Percentiles rank a stretch among this genome's conserved stretches.
phyloP scores from a whole-genome alignment of 2,888 invertebrate genomes.

The Eupithecia centaureata region DNA sequence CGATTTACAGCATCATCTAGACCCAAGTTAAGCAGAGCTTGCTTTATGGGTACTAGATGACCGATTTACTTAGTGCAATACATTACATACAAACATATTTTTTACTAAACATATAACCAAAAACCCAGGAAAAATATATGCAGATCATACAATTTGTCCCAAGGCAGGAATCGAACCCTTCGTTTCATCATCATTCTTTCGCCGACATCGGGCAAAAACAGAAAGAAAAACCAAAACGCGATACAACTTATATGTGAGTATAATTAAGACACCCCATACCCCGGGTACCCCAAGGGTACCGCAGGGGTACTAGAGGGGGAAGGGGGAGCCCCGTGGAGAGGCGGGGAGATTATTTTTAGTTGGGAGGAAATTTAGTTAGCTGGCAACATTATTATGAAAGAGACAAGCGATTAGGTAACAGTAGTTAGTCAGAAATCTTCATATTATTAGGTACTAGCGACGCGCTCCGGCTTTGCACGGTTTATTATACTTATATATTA shows the following conservation, averaged over 20 bases:
- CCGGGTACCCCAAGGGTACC: constrained; percentile 22
- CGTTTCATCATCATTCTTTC: neutral
- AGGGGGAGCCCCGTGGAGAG: constrained; percentile 10
- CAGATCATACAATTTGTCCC: no score
- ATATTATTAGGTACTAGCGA: no score
- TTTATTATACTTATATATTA: no score
- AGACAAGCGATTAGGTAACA: neutral
- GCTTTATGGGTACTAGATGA: no score
- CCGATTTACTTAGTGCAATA: no score
- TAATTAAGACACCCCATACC: constrained; percentile 27
- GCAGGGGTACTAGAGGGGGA: constrained; percentile 14
- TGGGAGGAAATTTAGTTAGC: constrained; percentile 27
- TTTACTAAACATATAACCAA: no score
- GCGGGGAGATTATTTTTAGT: constrained; percentile 28
- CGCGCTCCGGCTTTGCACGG: no score
- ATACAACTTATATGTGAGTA: constrained; percentile 31
- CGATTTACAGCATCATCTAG: no score
- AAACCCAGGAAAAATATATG: no score
- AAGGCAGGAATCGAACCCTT: neutral
- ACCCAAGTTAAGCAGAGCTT: no score
- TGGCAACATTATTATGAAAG: constrained; percentile 3
- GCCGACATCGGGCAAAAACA: neutral
- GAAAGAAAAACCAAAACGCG: constrained; percentile 16
- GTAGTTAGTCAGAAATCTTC: no score
- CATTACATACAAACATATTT: no score